Evolutionary conservation across 2,113 vertebrate species (phyloP).

Genomic region (Xenopus borealis): DNA sequence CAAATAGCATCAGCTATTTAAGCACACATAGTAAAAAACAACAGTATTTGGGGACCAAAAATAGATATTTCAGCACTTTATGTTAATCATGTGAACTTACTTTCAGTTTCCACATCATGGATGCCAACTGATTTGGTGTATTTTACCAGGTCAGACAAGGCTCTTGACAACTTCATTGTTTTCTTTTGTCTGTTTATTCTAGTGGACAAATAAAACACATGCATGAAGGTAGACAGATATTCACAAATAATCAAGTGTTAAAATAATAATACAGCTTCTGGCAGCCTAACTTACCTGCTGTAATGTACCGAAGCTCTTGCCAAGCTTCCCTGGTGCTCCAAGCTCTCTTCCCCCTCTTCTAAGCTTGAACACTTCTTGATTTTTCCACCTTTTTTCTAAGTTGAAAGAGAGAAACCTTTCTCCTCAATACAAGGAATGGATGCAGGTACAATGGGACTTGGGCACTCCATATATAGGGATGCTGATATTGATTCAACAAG

Average conservation of each 20-base stretch:
- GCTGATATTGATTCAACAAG: no score
- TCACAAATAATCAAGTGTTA: background rate
- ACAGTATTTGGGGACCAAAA: constrained; percentile 19
- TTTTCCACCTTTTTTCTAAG: constrained; percentile 84
- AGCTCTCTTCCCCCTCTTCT: constrained; percentile 85
- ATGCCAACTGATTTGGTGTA: constrained; percentile 90
- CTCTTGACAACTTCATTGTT: constrained; percentile 92
- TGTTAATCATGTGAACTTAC: constrained; percentile 59
- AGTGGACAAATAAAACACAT: constrained; percentile 4
- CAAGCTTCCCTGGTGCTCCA: constrained; percentile 72
- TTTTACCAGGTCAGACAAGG: constrained; percentile 94
- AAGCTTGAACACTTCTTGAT: constrained; percentile 81
- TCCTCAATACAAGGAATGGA: no score
- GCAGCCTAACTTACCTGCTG: constrained; percentile 68
- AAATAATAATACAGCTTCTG: background rate
- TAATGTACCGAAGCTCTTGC: constrained; percentile 70
- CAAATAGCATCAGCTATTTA: background rate
- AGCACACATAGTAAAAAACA: no score
- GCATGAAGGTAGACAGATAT: background rate
- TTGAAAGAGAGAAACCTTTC: constrained; percentile 16
- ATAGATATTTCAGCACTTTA: background rate
- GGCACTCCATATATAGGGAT: no score
- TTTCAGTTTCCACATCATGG: constrained; percentile 84
- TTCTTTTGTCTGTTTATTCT: constrained; percentile 80
- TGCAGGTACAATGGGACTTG: no score